Percentiles rank a stretch among this genome's conserved stretches.
Conservation (phyloP, 2,888 invertebrate genomes). For the Stomorhina lunata region DNA sequence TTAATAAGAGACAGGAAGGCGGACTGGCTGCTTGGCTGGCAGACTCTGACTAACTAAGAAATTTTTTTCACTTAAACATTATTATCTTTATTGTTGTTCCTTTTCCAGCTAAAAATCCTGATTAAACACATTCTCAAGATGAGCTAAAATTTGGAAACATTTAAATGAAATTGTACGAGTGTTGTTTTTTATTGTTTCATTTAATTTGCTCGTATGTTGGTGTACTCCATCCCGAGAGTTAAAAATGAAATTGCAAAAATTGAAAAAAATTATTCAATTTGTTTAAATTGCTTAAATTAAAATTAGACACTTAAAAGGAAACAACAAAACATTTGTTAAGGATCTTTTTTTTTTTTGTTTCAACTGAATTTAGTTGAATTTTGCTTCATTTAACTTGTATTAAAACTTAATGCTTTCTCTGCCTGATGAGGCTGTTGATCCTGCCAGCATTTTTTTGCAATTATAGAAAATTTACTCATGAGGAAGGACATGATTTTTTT, state of each 20-base stretch:
- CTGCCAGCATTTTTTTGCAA: constrained; percentile 1
- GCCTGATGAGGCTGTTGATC: background rate
- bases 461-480: constrained; percentile 17
- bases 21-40: constrained; percentile 1
- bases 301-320: constrained; percentile 16
- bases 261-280: constrained; percentile 61
- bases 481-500: constrained; percentile 2
- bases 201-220: constrained; percentile 3
- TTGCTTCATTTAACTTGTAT: constrained; percentile 57
- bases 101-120: constrained; percentile 48
- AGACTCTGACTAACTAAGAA: constrained; percentile 18
- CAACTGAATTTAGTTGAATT: constrained; percentile 26
- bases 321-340: background rate
- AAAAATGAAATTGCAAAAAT: constrained; percentile 18
- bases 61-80: constrained; percentile 30
- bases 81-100: background rate
- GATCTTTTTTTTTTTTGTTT: constrained; percentile 6
- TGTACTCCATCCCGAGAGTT: background rate
- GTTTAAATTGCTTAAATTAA: constrained; percentile 62
- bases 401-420: constrained; percentile 12
- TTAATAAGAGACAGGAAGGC: background rate
- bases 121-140: constrained; percentile 50
- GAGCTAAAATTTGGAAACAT: constrained; percentile 22
- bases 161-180: constrained; percentile 51
- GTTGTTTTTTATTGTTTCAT: constrained; percentile 5